Base-by-base conservation (phyloP, 2,113 vertebrate species). In the Dinomys branickii region DNA sequence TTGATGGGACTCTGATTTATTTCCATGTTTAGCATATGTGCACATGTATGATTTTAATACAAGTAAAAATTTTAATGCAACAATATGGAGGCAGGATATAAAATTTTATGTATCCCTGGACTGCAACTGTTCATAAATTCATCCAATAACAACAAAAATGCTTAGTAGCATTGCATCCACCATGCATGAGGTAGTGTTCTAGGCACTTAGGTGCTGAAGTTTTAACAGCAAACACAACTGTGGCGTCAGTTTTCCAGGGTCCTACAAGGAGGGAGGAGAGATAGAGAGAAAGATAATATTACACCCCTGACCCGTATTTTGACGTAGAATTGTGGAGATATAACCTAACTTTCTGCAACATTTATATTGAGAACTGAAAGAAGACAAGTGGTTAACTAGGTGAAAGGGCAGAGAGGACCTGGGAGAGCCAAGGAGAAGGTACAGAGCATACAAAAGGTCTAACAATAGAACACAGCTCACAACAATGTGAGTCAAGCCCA, bases 61-160 rank as follows among this genome's bases (percentile, higher is more conserved):
- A 80, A 88, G 41, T 90, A 84, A 94, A 92, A 87, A 80, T 90
- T 44, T 59, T 56, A 84, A 56, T 41, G 52, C 19, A 91, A 44
- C 5, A 77, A 35, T 30, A n/a, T 59, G 22, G 50, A 78, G 38
- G 5, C 11, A 89, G 3, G 41, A 44, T 91, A 59, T 44, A 58
- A 69, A 88, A 93, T 91, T 89, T 0, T 63, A 19, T 73, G 38
- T 61, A 69, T 61, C 52, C 17, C 56, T 26, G 52, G 4, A 78
- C 78, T 59, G 1, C 35, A 65, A 87, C 35, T 59, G 50, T 58
- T 75, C 26, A 33, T 80, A 84, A 83, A 69, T 71, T 69, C 22
- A 38, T 63, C 11, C 67, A 92, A 92, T n/a, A 81, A 82, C 59
- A 86, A 63, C 10, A 91, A 91, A 71, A 75, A 75, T 47, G 24